These are phyloP conservation scores for Drosophila saltans DNA, from an alignment of 1,140 invertebrate species.

Conservation along the genomic window DNA sequence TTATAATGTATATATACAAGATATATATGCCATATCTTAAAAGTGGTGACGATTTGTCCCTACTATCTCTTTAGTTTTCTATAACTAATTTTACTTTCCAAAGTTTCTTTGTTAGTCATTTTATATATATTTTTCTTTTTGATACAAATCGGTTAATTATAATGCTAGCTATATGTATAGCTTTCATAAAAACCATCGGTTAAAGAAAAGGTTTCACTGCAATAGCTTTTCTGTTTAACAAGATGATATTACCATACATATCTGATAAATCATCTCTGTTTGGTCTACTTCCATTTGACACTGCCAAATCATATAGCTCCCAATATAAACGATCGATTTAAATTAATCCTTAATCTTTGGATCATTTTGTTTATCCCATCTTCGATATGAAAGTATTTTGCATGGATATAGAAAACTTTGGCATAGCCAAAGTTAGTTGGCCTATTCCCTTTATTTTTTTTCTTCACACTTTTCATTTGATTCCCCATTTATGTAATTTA, in stretches of 20 bases:
- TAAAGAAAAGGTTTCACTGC: neutral
- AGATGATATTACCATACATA: neutral
- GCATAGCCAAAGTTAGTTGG: neutral
- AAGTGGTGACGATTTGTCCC: too few relatives aligned
- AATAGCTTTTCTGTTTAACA: neutral
- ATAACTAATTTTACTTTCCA: too few relatives aligned
- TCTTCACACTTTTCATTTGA: neutral
- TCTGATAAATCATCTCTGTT: neutral
- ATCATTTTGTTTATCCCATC: too few relatives aligned
- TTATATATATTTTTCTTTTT: too few relatives aligned
- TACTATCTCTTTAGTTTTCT: too few relatives aligned
- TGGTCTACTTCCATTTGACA: neutral
- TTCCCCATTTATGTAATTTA: neutral
- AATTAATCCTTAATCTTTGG: too few relatives aligned
- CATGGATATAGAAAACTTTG: neutral
- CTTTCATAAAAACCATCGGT: neutral
- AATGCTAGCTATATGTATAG: too few relatives aligned
- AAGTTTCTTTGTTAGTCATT: too few relatives aligned
- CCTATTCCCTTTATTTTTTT: conserved; percentile 9
- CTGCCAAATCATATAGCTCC: conserved; percentile 1
- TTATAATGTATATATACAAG: too few relatives aligned
- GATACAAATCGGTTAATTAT: neutral
- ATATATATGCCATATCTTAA: too few relatives aligned
- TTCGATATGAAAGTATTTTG: neutral
- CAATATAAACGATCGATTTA: neutral